Base-by-base conservation (phyloP, 2,797 vertebrate genomes). In the Chelidonichthys spinosus region DNA sequence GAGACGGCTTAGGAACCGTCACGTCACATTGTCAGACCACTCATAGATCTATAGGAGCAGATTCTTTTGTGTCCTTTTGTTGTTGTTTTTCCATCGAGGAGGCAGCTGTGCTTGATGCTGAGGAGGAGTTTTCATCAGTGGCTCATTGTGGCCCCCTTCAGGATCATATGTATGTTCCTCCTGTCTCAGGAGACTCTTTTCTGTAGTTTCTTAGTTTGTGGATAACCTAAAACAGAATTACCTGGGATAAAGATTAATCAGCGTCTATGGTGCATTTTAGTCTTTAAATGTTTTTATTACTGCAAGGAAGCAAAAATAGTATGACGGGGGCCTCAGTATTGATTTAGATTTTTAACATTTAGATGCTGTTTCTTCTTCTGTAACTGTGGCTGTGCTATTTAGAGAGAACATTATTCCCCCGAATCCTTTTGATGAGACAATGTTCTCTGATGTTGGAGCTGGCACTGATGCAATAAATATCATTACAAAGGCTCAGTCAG, bases 121-220 rank as follows among this genome's bases (percentile, higher is more conserved):
- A 72, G 68, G 82, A 80, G 65, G 81, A 80, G 67, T 70, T 86
- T 87, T 81, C 79, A 77, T 83, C 86, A 77, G 80, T 53, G 80
- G 88, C 90, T 92, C 90, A 86, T 85, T 89, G 89, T 88, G 89
- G 88, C 89, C 91, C 88, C 83, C 90, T 91, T 90, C 89, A 91
- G 90, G 90, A 88, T 54, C 82, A 80, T 8, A 74, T 85, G 87
- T 76, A 78, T 55, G 83, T 79, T 75, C 69, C 75, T 85, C 68
- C 75, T 76, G 67, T 73, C 81, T 79, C 69, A 68, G 17, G 53
- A 75, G 76, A 66, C 17, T 70, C 62, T 65, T 74, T 72, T 39
- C 35, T 46, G 13, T 62, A 17, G n/a, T 33, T 70, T 68, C 13
- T 55, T 54, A 9, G 37, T 63, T 42, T 55, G 39, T 43, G 5